Conservation (phyloP, 2,888 invertebrate species). For the Mythimna albipuncta region DNA sequence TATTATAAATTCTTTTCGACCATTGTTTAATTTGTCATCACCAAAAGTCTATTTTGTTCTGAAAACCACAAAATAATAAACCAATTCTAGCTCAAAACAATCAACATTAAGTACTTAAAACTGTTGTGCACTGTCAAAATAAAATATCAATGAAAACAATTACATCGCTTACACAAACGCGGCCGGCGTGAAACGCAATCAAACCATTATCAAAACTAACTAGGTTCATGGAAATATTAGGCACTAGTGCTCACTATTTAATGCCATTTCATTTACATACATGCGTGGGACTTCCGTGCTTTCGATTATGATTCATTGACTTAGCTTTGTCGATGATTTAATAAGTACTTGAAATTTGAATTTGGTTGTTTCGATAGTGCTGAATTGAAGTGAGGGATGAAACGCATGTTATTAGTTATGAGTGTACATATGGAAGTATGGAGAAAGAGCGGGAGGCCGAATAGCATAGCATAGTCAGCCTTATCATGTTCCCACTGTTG, state of each 20-base stretch:
- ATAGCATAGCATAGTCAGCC: too few species aligned
- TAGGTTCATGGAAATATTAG: constrained; percentile 31
- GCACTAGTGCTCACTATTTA: constrained; percentile 12
- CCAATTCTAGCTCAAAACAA: background rate
- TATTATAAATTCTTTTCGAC: background rate
- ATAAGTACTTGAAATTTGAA: constrained; percentile 6
- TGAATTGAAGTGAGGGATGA: background rate
- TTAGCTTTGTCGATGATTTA: constrained; percentile 29
- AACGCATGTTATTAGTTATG: too few species aligned
- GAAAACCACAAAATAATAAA: background rate
- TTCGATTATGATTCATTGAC: constrained; percentile 34
- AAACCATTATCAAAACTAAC: constrained; percentile 26
- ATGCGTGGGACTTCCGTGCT: constrained; percentile 11
- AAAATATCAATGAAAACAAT: constrained; percentile 20
- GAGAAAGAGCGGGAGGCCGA: too few species aligned
- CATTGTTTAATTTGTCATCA: background rate
- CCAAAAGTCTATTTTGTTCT: background rate
- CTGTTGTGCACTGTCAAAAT: background rate
- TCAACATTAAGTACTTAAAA: constrained; percentile 2
- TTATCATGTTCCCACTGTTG: too few species aligned
- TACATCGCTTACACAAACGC: constrained; percentile 12
- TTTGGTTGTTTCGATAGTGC: constrained; percentile 4
- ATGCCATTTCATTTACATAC: constrained; percentile 33
- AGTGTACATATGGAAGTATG: too few species aligned
- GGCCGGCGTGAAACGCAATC: constrained; percentile 12